Conservation (phyloP, 2,888 invertebrate genomes). For the Doris montereyensis region DNA sequence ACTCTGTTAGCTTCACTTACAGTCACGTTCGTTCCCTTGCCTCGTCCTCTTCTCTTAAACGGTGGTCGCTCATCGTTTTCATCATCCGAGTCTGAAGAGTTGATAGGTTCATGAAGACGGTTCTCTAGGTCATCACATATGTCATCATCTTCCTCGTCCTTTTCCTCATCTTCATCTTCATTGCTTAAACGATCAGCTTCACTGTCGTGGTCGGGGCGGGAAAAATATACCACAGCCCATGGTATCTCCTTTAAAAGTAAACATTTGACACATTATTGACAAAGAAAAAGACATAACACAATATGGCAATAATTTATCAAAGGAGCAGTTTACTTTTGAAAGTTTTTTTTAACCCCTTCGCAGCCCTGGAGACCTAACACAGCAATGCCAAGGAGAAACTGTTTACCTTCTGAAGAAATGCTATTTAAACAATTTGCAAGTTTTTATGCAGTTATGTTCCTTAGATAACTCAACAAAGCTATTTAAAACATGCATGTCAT, state of each 20-base stretch:
- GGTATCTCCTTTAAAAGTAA: conserved; percentile 72
- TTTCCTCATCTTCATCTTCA: conserved; percentile 40
- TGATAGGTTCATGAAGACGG: conserved; percentile 52
- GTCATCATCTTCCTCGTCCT: conserved; percentile 36
- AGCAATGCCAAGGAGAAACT: too few relatives aligned
- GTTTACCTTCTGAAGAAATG: too few relatives aligned
- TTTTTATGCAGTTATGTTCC: too few relatives aligned
- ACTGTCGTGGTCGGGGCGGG: conserved; percentile 72
- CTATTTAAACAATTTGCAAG: too few relatives aligned
- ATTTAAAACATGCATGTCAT: too few relatives aligned
- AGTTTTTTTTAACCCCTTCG: too few relatives aligned
- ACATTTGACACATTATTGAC: neutral
- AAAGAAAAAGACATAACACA: neutral
- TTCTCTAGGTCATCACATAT: conserved; percentile 37
- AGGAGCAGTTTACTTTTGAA: too few relatives aligned
- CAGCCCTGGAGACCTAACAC: too few relatives aligned
- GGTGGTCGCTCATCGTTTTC: conserved; percentile 26
- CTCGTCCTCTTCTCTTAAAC: conserved; percentile 16
- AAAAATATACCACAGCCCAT: conserved; percentile 77
- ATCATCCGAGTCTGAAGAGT: conserved; percentile 72
- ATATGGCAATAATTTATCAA: too few relatives aligned
- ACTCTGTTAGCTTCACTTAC: conserved; percentile 36
- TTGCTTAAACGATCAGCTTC: conserved; percentile 56
- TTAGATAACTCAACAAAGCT: too few relatives aligned
- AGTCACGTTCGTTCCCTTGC: conserved; percentile 33